Base-by-base conservation (phyloP, 2,113 vertebrate species). In the Sminthopsis crassicaudata region DNA sequence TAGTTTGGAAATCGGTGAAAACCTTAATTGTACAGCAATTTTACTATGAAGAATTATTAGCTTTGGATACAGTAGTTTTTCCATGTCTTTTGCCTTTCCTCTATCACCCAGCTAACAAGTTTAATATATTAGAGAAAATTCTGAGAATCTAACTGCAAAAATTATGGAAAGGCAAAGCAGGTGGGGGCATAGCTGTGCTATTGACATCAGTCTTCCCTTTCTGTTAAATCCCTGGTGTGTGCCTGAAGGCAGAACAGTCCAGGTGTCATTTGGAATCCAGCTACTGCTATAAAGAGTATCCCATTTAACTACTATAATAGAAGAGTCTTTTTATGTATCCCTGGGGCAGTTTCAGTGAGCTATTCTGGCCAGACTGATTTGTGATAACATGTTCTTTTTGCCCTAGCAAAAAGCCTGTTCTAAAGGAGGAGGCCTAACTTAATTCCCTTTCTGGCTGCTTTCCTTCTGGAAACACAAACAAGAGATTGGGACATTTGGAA, bases 221-320 rank as follows among this genome's bases (percentile, higher is more conserved):
- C 10, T 91, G 27, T n/a, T 91, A 53, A 53, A 53, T 53, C 27
- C 51, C n/a, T 53, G 22, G 30, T 10, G 22, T n/a, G 8, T 90
- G 30, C 90, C 90, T 53, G 51, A 52, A n/a, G 90, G 90, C 50
- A 91, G 30, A 53, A 52, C 16, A 91, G 16, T 25, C n/a, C 24
- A 91, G n/a, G 53, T 54, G 89, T 91, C 53, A 91, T 53, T 91
- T 46, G 53, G 53, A 91, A 57, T 55, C 25, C 26, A 52, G 90
- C 51, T 52, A n/a, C 91, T n/a, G n/a, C 91, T 36, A 91, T 27
- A 91, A 55, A 52, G 52, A 91, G 42, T 24, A 91, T 11, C 24
- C 10, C 52, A 11, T 46, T 91, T 91, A 36, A 42, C 91, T 53
- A 16, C 27, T 54, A 53, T 14, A 67, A 67, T 36, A 90, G 27